Conservation (phyloP, 2,797 vertebrate genomes). For the Spinibarbus caldwelli region DNA sequence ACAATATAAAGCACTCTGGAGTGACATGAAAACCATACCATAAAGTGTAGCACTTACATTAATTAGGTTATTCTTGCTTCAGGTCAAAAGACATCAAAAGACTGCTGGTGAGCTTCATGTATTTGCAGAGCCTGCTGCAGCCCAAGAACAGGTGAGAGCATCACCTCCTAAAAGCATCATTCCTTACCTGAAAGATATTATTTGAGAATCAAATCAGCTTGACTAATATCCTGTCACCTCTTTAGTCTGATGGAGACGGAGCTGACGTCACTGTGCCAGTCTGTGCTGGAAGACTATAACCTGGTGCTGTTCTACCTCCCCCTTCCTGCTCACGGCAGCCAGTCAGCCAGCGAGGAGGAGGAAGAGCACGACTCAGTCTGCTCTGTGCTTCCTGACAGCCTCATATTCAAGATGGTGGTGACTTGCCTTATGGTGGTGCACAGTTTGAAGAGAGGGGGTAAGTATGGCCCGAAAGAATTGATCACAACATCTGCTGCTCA, state of each 20-base stretch:
- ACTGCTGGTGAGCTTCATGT: constrained; percentile 97
- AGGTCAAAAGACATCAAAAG: constrained; percentile 97
- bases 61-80: constrained; percentile 9
- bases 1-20: neutral
- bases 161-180: neutral
- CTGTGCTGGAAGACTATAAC: constrained; percentile 97
- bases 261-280: constrained; percentile 94
- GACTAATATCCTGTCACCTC: neutral
- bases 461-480: neutral
- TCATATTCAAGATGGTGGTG: constrained; percentile 94
- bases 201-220: neutral
- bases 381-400: constrained; percentile 88
- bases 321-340: constrained; percentile 74
- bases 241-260: constrained; percentile 88
- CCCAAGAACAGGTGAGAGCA: constrained; percentile 90
- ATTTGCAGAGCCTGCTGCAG: constrained; percentile 94
- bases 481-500: neutral
- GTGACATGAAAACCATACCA: neutral
- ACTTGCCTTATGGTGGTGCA: constrained; percentile 97
- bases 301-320: constrained; percentile 96
- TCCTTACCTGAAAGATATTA: neutral
- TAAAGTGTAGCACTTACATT: neutral
- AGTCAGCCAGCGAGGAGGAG: constrained; percentile 86
- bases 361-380: constrained; percentile 87
- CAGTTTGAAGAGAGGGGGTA: constrained; percentile 95